Percentiles rank a stretch among this genome's conserved stretches.
These are phyloP conservation scores for Synergus umbraculus DNA, from an alignment of 2,888 invertebrate genomes.

Conservation along the genomic window DNA sequence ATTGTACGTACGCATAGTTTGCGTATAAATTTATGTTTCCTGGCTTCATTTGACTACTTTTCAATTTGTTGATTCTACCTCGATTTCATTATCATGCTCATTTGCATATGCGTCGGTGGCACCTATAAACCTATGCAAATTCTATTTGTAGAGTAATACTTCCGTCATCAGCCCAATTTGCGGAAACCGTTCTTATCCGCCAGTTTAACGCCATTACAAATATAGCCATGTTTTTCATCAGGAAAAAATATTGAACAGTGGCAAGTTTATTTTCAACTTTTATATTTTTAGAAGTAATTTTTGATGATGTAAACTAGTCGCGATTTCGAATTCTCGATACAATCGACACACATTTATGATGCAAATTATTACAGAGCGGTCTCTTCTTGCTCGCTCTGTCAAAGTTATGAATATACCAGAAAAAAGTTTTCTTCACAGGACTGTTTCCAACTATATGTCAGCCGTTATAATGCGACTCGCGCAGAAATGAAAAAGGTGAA, in stretches of 20 bases:
- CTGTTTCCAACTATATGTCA: not conserved
- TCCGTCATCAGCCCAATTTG: not conserved
- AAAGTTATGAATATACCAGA: not conserved
- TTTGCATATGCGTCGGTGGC: not conserved
- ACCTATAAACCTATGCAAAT: not conserved
- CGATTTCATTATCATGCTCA: not conserved
- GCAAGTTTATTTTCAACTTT: not conserved
- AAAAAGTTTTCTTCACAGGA: not conserved
- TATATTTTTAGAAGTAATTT: not conserved
- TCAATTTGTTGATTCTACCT: conserved; percentile 1
- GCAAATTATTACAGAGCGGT: not conserved
- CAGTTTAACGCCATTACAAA: not conserved
- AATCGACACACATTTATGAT: not conserved
- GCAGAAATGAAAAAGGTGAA: not conserved
- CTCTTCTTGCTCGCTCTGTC: not conserved
- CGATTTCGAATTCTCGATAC: not conserved
- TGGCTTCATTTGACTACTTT: not conserved
- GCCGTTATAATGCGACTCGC: not conserved
- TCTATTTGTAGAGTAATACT: not conserved
- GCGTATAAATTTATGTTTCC: not conserved
- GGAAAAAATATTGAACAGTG: not conserved
- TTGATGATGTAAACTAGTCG: not conserved
- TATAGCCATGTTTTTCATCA: not conserved
- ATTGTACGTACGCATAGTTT: not conserved
- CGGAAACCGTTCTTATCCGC: not conserved